phyloP scores from a whole-genome alignment of 2,888 invertebrate species.

The Tetheella fluctuosa region DNA sequence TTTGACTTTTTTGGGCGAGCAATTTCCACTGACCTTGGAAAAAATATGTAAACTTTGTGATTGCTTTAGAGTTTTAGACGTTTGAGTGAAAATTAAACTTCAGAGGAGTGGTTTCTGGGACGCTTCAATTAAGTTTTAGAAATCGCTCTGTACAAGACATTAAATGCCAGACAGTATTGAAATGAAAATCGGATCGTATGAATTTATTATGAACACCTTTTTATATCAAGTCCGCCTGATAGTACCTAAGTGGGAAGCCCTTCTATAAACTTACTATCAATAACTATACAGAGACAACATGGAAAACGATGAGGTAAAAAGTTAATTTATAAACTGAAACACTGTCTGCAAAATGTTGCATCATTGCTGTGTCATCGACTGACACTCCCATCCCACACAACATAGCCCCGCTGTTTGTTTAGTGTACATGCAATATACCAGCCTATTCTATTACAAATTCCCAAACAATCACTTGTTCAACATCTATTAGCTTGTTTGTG shows the following conservation, averaged over 20 bases:
- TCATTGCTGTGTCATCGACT: conserved; percentile 28
- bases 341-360: conserved; percentile 27
- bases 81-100: conserved; percentile 8
- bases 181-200: too few relatives aligned
- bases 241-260: neutral
- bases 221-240: too few relatives aligned
- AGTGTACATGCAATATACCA: conserved; percentile 1
- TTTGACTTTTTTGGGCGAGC: conserved; percentile 15
- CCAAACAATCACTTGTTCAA: conserved; percentile 6
- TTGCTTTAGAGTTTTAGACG: neutral
- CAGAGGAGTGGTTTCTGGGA: neutral
- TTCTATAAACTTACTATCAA: neutral
- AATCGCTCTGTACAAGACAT: neutral
- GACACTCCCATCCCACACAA: conserved; percentile 7
- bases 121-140: neutral
- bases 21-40: conserved; percentile 18
- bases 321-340: conserved; percentile 17
- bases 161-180: neutral
- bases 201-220: too few relatives aligned
- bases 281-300: neutral
- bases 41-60: conserved; percentile 10
- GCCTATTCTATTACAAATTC: conserved; percentile 1
- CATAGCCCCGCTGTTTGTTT: neutral
- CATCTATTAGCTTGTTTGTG: conserved; percentile 10
- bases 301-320: conserved; percentile 20